Percentiles rank a stretch among this genome's conserved stretches.
Conservation (phyloP, 2,888 invertebrate genomes). For the Cantharis lateralis region DNA sequence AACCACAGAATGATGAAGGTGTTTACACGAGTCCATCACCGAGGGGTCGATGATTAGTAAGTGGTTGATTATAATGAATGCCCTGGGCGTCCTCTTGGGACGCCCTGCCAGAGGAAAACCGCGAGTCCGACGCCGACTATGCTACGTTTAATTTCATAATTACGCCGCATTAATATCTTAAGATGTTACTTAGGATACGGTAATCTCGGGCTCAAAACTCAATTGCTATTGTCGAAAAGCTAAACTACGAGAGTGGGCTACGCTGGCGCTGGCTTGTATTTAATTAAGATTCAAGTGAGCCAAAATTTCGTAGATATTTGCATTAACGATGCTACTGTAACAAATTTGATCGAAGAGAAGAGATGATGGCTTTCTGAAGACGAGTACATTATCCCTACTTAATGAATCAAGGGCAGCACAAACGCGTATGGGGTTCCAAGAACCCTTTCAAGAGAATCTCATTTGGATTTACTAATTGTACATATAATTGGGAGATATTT, state of each 20-base stretch:
- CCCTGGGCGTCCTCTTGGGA: slow-evolving; percentile 34
- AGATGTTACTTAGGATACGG: slow-evolving; percentile 51
- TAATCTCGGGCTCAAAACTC: slow-evolving; percentile 42
- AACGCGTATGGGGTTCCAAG: slow-evolving; percentile 6
- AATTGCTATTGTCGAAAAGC: slow-evolving; percentile 18
- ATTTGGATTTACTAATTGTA: background rate
- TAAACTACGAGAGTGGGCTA: slow-evolving; percentile 5
- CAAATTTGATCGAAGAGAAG: slow-evolving; percentile 17
- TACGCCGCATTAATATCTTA: slow-evolving; percentile 51
- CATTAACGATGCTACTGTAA: slow-evolving; percentile 10
- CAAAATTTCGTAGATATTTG: slow-evolving; percentile 21
- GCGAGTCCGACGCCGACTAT: slow-evolving; percentile 14
- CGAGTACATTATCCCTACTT: slow-evolving; percentile 6
- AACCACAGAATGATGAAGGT: slow-evolving; percentile 51
- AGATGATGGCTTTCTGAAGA: slow-evolving; percentile 6
- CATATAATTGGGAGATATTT: background rate
- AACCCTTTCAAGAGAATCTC: slow-evolving; percentile 1
- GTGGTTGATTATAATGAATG: slow-evolving; percentile 49
- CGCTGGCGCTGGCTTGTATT: slow-evolving; percentile 13
- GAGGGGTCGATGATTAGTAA: slow-evolving; percentile 48
- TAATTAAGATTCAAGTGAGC: slow-evolving; percentile 32
- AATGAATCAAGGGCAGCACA: slow-evolving; percentile 10
- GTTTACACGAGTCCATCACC: slow-evolving; percentile 48
- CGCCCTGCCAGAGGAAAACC: slow-evolving; percentile 10
- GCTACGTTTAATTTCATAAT: slow-evolving; percentile 49